Evolutionary conservation across 2,113 vertebrate species (phyloP), one percentile per base, ranked within the genome.

Genomic region (Glaucidium brasilianum): DNA sequence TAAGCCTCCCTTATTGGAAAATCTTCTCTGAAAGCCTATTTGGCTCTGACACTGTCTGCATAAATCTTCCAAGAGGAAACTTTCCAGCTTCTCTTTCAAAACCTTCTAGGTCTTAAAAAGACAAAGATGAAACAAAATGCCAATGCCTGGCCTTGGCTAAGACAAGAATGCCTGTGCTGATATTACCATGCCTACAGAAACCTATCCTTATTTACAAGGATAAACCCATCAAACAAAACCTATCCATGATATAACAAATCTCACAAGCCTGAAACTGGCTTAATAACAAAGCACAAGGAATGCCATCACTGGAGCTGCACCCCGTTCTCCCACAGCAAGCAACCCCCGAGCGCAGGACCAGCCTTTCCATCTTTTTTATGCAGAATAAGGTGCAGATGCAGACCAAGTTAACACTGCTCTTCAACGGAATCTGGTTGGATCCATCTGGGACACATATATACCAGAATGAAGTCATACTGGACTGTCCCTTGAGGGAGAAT

Each of bases 331-430:
- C 4, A 5, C 12, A 77, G 50, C 13, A 37, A n/a, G 10, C 3
- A 15, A 6, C 20, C 43, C 4, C 6, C 0, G 2, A 21, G 25
- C 2, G 39, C 16, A 68, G 53, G 22, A 68, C 12, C 60, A 73
- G 41, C 53, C 59, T 29, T 30, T 59, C 37, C 13, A 11, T 32
- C n/a, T 32, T 32, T 32, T 32, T 6, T 22, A 0, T 22, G 32
- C 39, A 87, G 58, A 43, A 35, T 0, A 9, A 63, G 21, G 23
- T 17, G 18, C 5, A 60, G 35, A 3, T 52, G 39, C 27, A 39
- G 37, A 10, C 15, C 37, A 32, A 25, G 43, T 0, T 5, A 6
- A 52, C 12, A 2, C 19, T 29, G 26, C 3, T 49, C n/a, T 50
- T 41, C 63, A 45, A 10, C 85, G 56, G 11, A 52, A 25, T 19